Conservation (phyloP, 2,888 invertebrate species). For the Himalopsyche japonica region DNA sequence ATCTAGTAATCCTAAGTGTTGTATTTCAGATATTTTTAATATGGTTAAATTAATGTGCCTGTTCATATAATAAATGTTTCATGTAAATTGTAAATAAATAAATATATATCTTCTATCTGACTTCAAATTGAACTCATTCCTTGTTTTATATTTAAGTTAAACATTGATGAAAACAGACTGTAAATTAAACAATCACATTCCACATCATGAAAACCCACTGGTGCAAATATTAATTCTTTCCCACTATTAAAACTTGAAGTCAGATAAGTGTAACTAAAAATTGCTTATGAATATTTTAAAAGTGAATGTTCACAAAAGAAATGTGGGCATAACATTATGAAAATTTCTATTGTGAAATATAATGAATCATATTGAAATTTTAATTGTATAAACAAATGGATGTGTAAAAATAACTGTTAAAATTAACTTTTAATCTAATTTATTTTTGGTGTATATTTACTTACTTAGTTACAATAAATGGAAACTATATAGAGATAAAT, state of each 20-base stretch:
- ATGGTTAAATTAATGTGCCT: slow-evolving; percentile 28
- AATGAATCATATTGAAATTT: not conserved
- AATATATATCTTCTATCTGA: not conserved
- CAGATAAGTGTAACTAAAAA: not conserved
- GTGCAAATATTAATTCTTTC: no score
- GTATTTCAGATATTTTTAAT: not conserved
- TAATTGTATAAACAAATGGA: not conserved
- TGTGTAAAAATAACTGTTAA: not conserved
- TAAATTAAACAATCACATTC: no score
- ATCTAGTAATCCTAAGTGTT: not conserved
- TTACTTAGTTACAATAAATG: not conserved
- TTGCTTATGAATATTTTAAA: not conserved
- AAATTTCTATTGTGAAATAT: not conserved
- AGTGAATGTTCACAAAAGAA: not conserved
- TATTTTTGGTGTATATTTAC: slow-evolving; percentile 3
- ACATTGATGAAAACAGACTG: no score
- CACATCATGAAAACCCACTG: no score
- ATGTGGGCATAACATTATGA: not conserved
- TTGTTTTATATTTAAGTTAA: not conserved
- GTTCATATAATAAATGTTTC: slow-evolving; percentile 20
- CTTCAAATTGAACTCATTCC: not conserved
- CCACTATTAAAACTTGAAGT: not conserved
- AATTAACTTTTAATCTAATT: not conserved
- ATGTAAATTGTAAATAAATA: not conserved
- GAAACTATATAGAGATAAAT: slow-evolving; percentile 26